A percentile compares a stretch with the other conserved stretches of the same genome.
Evolutionary conservation across 2,113 vertebrate genomes (phyloP).

Genomic region (Phylloscopus trochilus): DNA sequence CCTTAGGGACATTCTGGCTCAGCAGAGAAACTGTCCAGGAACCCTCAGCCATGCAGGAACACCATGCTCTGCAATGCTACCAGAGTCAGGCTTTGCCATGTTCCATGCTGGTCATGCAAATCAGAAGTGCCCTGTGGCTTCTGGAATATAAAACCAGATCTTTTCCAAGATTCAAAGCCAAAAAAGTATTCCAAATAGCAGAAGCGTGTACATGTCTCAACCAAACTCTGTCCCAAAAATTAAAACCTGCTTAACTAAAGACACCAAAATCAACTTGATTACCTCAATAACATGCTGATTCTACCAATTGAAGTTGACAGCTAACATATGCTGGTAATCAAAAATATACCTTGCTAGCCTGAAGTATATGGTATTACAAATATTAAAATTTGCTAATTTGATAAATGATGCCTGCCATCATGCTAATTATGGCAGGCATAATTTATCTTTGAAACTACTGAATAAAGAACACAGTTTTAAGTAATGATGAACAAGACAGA

Average conservation of each 20-base stretch:
- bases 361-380: not conserved
- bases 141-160: not conserved
- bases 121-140: not conserved
- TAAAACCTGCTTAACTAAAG: not conserved
- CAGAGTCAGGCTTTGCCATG: not conserved
- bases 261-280: not conserved
- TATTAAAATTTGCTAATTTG: not conserved
- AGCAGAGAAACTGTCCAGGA: not conserved
- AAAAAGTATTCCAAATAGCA: not conserved
- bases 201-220: not conserved
- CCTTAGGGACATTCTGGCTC: not conserved
- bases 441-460: not conserved
- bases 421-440: not conserved
- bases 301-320: not conserved
- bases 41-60: not conserved
- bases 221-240: not conserved
- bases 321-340: not conserved
- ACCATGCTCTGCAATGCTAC: not conserved
- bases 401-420: too few species aligned
- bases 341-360: not conserved
- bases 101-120: not conserved
- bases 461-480: not conserved
- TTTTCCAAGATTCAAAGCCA: not conserved
- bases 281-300: not conserved
- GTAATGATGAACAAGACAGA: not conserved